Evolutionary conservation across 2,888 invertebrate genomes (phyloP).

Genomic region (Orchesella flavescens): DNA sequence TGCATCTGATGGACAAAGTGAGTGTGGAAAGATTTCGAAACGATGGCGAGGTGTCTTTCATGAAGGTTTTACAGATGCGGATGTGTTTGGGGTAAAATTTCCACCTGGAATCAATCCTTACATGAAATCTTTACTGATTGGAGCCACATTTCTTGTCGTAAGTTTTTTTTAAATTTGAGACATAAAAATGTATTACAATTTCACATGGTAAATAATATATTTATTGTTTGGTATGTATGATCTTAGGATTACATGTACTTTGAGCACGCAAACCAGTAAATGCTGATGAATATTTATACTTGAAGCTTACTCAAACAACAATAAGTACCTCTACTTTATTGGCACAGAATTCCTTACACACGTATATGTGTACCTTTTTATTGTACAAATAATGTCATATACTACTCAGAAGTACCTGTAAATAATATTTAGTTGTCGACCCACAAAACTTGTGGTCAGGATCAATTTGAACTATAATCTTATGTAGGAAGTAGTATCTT

Average conservation of each 20-base stretch:
- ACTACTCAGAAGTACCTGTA: neutral
- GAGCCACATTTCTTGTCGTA: slow-evolving; percentile 46
- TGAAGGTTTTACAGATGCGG: slow-evolving; percentile 30
- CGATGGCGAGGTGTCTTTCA: slow-evolving; percentile 33
- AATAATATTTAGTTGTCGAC: too few species aligned
- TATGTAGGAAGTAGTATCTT: slow-evolving; percentile 41
- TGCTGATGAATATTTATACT: neutral
- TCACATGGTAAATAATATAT: too few species aligned
- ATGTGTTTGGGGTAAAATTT: slow-evolving; percentile 44
- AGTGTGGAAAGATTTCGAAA: slow-evolving; percentile 46
- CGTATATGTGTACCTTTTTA: too few species aligned
- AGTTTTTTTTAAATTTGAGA: too few species aligned
- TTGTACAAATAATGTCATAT: neutral
- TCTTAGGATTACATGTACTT: slow-evolving; percentile 53
- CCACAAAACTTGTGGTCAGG: neutral
- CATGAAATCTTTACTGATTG: slow-evolving; percentile 36
- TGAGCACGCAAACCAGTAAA: slow-evolving; percentile 32
- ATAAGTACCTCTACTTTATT: too few species aligned
- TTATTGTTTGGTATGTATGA: too few species aligned
- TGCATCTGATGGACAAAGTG: slow-evolving; percentile 37
- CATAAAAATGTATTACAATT: too few species aligned
- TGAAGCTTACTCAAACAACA: neutral
- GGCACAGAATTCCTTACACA: too few species aligned
- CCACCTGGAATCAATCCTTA: slow-evolving; percentile 34
- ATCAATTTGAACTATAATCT: slow-evolving; percentile 1